These are phyloP conservation scores for Bembecia ichneumoniformis DNA, from an alignment of 2,888 invertebrate species.

Conservation along the genomic window DNA sequence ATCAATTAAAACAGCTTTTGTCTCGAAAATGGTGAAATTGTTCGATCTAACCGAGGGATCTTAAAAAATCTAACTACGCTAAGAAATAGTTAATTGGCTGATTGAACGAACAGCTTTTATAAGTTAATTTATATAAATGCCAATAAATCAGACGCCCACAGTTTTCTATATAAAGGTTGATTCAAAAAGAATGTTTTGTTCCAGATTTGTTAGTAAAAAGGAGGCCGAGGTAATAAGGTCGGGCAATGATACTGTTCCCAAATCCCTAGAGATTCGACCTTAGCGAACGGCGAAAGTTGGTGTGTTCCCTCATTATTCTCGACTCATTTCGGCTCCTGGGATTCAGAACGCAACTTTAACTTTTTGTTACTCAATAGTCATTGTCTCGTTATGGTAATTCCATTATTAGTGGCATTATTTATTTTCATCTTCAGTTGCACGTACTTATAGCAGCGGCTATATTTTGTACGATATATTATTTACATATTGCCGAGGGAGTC, in stretches of 20 bases:
- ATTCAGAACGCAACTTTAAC: constrained; percentile 29
- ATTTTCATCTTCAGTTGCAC: too few relatives aligned
- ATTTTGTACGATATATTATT: too few relatives aligned
- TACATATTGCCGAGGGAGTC: too few relatives aligned
- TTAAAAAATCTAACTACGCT: too few relatives aligned
- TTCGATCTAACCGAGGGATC: too few relatives aligned
- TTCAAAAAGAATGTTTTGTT: not conserved
- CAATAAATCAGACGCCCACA: too few relatives aligned
- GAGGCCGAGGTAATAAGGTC: constrained; percentile 1
- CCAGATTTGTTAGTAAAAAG: not conserved
- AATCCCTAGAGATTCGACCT: constrained; percentile 17
- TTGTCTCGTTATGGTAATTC: constrained; percentile 44
- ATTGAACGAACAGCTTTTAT: too few relatives aligned
- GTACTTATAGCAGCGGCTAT: too few relatives aligned
- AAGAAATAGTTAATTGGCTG: too few relatives aligned
- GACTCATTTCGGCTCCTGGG: constrained; percentile 24
- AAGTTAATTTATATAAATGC: too few relatives aligned
- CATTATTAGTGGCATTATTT: constrained; percentile 3
- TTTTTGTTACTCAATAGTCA: constrained; percentile 32
- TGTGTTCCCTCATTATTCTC: constrained; percentile 40
- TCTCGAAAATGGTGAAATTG: too few relatives aligned
- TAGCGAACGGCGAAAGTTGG: constrained; percentile 27
- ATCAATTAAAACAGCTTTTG: too few relatives aligned
- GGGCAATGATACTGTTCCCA: constrained; percentile 1
- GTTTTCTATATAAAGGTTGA: not conserved